Percentiles rank a stretch among this genome's conserved stretches.
phyloP scores from a whole-genome alignment of 2,888 invertebrate species.

The Drosophila melanosoma region DNA sequence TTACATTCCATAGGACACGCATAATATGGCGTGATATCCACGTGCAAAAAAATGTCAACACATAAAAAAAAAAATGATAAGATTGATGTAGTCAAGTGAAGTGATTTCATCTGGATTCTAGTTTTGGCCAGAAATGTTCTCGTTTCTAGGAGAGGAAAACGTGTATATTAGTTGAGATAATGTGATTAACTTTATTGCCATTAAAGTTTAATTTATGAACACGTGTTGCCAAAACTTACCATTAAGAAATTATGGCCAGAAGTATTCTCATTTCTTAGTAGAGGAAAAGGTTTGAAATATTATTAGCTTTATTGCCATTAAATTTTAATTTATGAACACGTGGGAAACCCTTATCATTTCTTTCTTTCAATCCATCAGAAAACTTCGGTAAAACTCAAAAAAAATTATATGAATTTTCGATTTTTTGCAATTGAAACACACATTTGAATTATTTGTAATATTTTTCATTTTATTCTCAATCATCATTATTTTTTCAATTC shows the following conservation, averaged over 20 bases:
- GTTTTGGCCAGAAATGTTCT: no score
- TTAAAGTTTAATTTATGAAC: not conserved
- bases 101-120: no score
- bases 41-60: no score
- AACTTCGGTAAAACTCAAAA: not conserved
- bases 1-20: not conserved
- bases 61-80: not conserved
- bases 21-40: not conserved
- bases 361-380: not conserved
- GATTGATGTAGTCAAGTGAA: not conserved
- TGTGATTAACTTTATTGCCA: not conserved
- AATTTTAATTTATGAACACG: not conserved
- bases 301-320: not conserved
- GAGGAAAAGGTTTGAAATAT: no score
- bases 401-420: not conserved
- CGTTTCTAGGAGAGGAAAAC: no score
- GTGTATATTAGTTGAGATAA: not conserved
- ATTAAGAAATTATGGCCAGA: no score
- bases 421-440: conserved; percentile 1
- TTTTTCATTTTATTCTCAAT: conserved; percentile 71
- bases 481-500: conserved; percentile 41
- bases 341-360: not conserved
- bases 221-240: no score
- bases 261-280: no score
- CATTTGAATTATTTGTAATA: conserved; percentile 52